These are phyloP conservation scores for Clarias magur DNA, from an alignment of 2,113 vertebrate species.

Conservation along the genomic window DNA sequence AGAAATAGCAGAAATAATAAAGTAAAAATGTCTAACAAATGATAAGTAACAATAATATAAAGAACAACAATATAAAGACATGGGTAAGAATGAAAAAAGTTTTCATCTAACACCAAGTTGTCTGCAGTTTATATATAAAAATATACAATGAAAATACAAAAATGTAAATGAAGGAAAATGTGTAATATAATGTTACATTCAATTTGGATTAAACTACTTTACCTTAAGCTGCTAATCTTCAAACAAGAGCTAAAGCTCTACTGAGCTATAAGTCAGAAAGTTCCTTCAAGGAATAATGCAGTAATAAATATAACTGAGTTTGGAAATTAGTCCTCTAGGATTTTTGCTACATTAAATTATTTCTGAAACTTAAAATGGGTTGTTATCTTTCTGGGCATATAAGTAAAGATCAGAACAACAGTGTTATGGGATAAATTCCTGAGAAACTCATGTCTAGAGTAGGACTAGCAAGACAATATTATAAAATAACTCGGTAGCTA, in stretches of 20 bases:
- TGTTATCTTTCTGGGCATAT: not conserved
- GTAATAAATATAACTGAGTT: not conserved
- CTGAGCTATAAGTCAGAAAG: not conserved
- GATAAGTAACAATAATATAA: not conserved
- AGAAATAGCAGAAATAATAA: not conserved
- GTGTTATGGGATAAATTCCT: not conserved
- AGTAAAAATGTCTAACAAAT: too few relatives aligned
- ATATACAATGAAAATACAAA: not conserved
- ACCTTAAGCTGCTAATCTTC: not conserved
- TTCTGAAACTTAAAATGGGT: not conserved
- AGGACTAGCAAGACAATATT: not conserved
- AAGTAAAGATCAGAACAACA: not conserved
- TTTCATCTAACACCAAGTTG: not conserved
- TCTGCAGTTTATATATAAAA: not conserved
- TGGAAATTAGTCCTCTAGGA: not conserved
- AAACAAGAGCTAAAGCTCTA: not conserved
- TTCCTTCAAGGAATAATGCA: not conserved
- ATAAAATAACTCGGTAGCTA: not conserved
- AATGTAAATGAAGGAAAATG: slow-evolving; percentile 1
- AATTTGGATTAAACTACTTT: slow-evolving; percentile 7
- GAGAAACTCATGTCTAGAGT: not conserved
- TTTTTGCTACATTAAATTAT: not conserved
- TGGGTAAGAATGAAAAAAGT: not conserved
- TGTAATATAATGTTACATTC: not conserved
- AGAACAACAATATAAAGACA: not conserved